A percentile compares a stretch with the other conserved stretches of the same genome.
phyloP scores from a whole-genome alignment of 2,888 invertebrate genomes.

The Galeruca laticollis region DNA sequence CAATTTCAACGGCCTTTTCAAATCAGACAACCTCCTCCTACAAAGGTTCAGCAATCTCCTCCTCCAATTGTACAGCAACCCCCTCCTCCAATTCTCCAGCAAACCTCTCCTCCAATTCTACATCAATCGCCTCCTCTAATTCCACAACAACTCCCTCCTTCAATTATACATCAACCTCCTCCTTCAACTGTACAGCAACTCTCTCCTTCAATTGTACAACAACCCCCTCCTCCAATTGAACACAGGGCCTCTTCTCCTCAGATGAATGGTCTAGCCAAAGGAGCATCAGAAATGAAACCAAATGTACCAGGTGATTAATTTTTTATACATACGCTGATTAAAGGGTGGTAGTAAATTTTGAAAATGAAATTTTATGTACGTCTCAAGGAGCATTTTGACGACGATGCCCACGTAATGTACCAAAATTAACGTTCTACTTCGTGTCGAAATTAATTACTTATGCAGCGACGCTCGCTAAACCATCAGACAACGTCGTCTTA shows the following conservation, averaged over 20 bases:
- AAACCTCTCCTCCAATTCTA: too few relatives aligned
- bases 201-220: constrained; percentile 51
- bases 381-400: neutral
- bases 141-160: constrained; percentile 11
- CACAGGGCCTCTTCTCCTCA: constrained; percentile 43
- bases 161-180: constrained; percentile 50
- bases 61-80: too few relatives aligned
- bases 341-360: neutral
- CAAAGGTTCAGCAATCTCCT: too few relatives aligned
- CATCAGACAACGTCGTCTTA: constrained; percentile 9
- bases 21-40: too few relatives aligned
- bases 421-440: neutral
- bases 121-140: constrained; percentile 1
- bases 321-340: neutral
- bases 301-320: constrained; percentile 29
- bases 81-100: too few relatives aligned
- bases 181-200: constrained; percentile 3
- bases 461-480: constrained; percentile 16
- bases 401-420: neutral
- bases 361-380: neutral
- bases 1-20: too few relatives aligned
- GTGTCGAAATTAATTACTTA: neutral
- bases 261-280: constrained; percentile 60
- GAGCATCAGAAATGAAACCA: constrained; percentile 47
- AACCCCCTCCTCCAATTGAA: neutral